These are phyloP conservation scores for Mactra quadrangularis DNA, from an alignment of 1,140 invertebrate genomes.

Conservation along the genomic window DNA sequence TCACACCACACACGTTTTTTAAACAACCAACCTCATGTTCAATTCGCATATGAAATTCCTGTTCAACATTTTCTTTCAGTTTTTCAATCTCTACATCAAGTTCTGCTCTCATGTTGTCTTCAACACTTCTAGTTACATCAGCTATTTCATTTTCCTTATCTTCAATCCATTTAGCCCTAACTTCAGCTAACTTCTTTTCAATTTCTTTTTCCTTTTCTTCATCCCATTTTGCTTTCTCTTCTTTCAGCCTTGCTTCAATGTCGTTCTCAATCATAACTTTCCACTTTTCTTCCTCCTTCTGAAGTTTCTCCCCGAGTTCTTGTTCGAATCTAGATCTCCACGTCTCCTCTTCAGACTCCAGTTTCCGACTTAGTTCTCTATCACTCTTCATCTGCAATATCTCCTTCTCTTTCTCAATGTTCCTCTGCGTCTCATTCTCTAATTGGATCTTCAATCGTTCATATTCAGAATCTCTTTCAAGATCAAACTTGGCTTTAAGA, in stretches of 20 bases:
- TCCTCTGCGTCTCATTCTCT: slow-evolving; percentile 42
- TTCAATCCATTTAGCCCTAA: slow-evolving; percentile 12
- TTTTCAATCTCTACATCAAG: slow-evolving; percentile 52
- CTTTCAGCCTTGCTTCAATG: slow-evolving; percentile 24
- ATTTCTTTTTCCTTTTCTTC: slow-evolving; percentile 8
- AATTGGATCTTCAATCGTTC: slow-evolving; percentile 23
- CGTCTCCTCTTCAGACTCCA: slow-evolving; percentile 38
- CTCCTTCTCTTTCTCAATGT: slow-evolving; percentile 52
- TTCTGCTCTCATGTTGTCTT: slow-evolving; percentile 31
- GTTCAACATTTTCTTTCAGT: slow-evolving; percentile 17
- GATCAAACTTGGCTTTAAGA: slow-evolving; percentile 54
- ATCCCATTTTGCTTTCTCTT: slow-evolving; percentile 48
- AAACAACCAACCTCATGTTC: slow-evolving; percentile 58
- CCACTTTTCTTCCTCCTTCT: slow-evolving; percentile 50
- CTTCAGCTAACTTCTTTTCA: slow-evolving; percentile 8
- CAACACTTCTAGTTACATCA: slow-evolving; percentile 6
- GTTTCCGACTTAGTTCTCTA: slow-evolving; percentile 22
- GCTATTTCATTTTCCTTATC: slow-evolving; percentile 28
- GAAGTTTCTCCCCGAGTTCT: slow-evolving; percentile 29
- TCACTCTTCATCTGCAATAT: slow-evolving; percentile 35
- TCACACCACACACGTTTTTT: slow-evolving; percentile 19
- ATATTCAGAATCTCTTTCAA: slow-evolving; percentile 30
- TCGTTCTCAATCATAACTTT: slow-evolving; percentile 47
- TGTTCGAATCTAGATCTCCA: slow-evolving; percentile 47
- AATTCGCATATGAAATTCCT: slow-evolving; percentile 42